Base-by-base conservation (phyloP, 2,113 vertebrate genomes). In the Rhea americana region DNA sequence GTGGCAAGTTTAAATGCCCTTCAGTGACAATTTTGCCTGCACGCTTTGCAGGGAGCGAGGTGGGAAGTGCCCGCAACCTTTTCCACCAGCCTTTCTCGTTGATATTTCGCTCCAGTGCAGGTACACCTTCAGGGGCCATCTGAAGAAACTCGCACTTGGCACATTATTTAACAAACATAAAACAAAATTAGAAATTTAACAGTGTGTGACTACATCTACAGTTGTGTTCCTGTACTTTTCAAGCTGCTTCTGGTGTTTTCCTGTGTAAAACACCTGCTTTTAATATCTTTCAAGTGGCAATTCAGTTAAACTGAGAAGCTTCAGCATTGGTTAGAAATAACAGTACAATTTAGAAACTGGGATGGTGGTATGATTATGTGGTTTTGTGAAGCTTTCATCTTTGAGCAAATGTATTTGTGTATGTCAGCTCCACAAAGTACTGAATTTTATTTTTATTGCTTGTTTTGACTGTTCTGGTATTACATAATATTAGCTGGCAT, bases 211-310 rank as follows among this genome's bases (percentile, higher is more conserved):
- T 35, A 37, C 14, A 8, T 37, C 47, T 17, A 51, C 21, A 37
- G 26, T 41, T 73, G 32, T 5, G 6, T 68, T 48, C 43, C 59
- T 66, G 63, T 35, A 65, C 56, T 58, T 89, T 62, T 85, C 65
- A 83, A 81, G 32, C 19, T 58, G 35, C 55, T 74, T 80, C 41
- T 87, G 28, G 20, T 8, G 3, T 62, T 93, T 66, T 2, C 1
- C 43, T 37, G 1, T 1, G 1, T 32, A 35, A 43, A 89, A 75
- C 71, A 45, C 68, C 63, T 92, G 78, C 53, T 53, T 41, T 91
- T 82, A 62, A 48, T 91, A 80, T 84, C 85, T 93, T 94, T 94
- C 70, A 91, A 88, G 74, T 89, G 72, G 82, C 91, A 89, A 90
- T 91, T 91, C 85, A 59, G 76, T 95, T 93, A 93, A 66, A 79